These are phyloP conservation scores for Falco columbarius DNA, from an alignment of 2,797 vertebrate species.

Conservation along the genomic window DNA sequence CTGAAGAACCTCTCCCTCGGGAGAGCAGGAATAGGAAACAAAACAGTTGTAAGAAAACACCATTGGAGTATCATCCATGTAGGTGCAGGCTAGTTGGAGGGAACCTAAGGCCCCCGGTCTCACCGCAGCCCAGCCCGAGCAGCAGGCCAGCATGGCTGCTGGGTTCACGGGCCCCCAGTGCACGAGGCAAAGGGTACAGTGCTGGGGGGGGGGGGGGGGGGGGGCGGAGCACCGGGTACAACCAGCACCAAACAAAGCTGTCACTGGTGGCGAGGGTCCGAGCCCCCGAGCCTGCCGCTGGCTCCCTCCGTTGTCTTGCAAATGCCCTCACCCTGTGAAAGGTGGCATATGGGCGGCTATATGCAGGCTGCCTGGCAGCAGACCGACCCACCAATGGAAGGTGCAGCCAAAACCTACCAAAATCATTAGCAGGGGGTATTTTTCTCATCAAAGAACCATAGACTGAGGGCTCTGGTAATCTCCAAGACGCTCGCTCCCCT, in stretches of 20 bases:
- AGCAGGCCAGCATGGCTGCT: constrained; percentile 4
- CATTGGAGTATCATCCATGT: neutral
- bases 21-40: neutral
- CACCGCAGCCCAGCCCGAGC: constrained; percentile 1
- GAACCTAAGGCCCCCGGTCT: neutral
- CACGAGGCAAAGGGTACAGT: rapidly evolving
- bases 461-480: neutral
- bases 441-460: neutral
- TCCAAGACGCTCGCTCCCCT: neutral
- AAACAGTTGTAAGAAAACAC: neutral
- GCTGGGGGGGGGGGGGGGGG: neutral
- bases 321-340: constrained; percentile 47
- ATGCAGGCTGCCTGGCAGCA: constrained; percentile 1
- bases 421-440: neutral
- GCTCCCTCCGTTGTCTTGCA: constrained; percentile 56
- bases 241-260: constrained; percentile 69
- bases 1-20: too few relatives aligned
- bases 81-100: neutral
- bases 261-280: constrained; percentile 51
- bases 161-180: neutral
- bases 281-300: constrained; percentile 53
- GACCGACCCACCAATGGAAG: neutral
- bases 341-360: neutral
- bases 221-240: constrained; percentile 28
- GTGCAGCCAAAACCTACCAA: neutral